Conservation (phyloP, 2,888 invertebrate genomes). For the Chymomyza caudatula region DNA sequence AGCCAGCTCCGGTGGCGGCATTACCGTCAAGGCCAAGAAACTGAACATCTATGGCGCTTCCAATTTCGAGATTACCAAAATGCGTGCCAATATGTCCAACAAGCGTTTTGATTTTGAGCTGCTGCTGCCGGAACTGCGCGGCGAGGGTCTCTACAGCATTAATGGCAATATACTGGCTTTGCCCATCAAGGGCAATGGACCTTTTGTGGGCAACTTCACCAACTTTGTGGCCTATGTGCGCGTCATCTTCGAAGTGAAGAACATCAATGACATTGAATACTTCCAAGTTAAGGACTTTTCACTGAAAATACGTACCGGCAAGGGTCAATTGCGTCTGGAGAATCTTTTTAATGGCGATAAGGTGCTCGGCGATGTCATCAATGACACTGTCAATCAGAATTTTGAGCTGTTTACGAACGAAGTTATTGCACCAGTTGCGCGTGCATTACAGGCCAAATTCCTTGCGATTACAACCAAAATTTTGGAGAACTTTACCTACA, state of each 20-base stretch:
- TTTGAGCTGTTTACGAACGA: constrained; percentile 85
- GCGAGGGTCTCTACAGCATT: constrained; percentile 83
- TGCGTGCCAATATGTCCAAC: constrained; percentile 77
- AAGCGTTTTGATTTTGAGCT: constrained; percentile 80
- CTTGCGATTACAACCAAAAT: constrained; percentile 81
- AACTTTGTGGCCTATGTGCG: constrained; percentile 81
- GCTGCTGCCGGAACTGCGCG: constrained; percentile 81
- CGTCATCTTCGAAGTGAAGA: constrained; percentile 81
- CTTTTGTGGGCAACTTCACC: constrained; percentile 85
- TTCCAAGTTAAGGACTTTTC: constrained; percentile 82
- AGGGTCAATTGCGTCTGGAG: constrained; percentile 83
- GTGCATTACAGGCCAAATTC: constrained; percentile 81
- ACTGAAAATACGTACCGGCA: constrained; percentile 84
- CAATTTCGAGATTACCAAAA: constrained; percentile 80
- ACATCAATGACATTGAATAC: constrained; percentile 80
- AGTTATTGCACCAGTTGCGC: constrained; percentile 85
- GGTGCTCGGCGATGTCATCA: constrained; percentile 85
- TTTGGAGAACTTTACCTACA: constrained; percentile 81
- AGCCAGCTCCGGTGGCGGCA: constrained; percentile 76
- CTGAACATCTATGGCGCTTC: constrained; percentile 83
- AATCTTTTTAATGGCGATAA: constrained; percentile 86
- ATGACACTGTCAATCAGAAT: constrained; percentile 80
- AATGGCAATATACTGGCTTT: constrained; percentile 85
- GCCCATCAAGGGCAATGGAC: constrained; percentile 85
- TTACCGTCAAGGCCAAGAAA: constrained; percentile 79